These are phyloP conservation scores for Copsychus sechellarum DNA, from an alignment of 2,113 vertebrate species.

Conservation along the genomic window DNA sequence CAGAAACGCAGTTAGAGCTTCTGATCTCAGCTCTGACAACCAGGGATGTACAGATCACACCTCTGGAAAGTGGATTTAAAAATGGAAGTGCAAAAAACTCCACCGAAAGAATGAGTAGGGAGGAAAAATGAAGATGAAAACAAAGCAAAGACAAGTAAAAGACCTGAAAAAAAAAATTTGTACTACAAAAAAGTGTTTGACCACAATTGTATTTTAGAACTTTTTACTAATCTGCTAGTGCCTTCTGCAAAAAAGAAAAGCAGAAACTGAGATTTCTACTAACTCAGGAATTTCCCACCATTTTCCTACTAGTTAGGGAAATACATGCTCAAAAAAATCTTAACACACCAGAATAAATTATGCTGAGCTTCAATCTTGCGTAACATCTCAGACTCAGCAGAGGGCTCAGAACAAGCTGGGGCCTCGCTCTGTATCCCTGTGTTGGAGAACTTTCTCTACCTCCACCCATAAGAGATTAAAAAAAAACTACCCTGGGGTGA, in stretches of 20 bases:
- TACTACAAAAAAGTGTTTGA: background rate
- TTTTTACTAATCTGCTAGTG: background rate
- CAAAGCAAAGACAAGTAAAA: background rate
- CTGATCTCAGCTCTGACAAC: background rate
- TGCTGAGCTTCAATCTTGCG: slow-evolving; percentile 11
- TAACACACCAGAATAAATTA: background rate
- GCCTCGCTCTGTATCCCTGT: background rate
- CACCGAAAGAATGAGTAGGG: background rate
- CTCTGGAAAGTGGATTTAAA: background rate
- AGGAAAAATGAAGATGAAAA: background rate
- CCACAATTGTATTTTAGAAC: background rate
- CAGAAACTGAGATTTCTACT: background rate
- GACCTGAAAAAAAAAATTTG: background rate
- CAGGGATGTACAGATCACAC: fast-evolving
- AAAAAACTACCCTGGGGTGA: background rate
- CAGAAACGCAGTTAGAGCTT: background rate
- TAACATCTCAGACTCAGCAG: slow-evolving; percentile 10
- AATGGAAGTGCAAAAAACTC: background rate
- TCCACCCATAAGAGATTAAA: background rate
- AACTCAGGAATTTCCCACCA: background rate
- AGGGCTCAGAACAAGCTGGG: background rate
- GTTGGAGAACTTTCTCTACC: background rate
- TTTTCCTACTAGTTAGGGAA: background rate
- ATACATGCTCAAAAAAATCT: background rate
- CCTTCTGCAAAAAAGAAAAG: background rate